Percentiles rank a stretch among this genome's conserved stretches.
Evolutionary conservation across 2,797 vertebrate species (phyloP).

Genomic region (Hafferia zeledoni): DNA sequence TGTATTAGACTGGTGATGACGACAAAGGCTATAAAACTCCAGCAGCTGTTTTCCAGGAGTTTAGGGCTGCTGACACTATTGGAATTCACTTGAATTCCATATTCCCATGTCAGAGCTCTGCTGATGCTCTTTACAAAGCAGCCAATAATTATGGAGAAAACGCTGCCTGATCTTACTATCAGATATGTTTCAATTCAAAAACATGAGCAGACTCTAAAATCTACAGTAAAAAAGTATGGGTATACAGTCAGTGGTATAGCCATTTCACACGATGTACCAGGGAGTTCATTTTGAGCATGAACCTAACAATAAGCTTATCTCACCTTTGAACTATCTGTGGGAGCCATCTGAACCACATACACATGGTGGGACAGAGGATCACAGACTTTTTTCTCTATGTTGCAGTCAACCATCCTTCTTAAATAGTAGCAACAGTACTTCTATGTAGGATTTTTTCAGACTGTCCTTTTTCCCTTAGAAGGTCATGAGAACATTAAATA

Average conservation of each 20-base stretch:
- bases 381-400: background rate
- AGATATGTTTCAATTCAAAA: background rate
- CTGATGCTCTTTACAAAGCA: background rate
- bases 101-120: background rate
- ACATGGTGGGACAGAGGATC: background rate
- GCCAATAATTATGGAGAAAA: background rate
- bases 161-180: background rate
- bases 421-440: background rate
- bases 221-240: background rate
- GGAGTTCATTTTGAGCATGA: background rate
- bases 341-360: background rate
- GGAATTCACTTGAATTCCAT: background rate
- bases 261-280: background rate
- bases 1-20: background rate
- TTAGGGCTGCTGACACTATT: background rate
- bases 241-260: background rate
- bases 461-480: background rate
- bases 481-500: background rate
- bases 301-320: background rate
- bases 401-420: background rate
- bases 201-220: background rate
- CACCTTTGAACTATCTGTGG: background rate
- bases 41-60: background rate
- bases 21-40: background rate
- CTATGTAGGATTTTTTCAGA: background rate